These are phyloP conservation scores for Globodera ellingtonae DNA, from an alignment of 1,140 invertebrate genomes.

Conservation along the genomic window DNA sequence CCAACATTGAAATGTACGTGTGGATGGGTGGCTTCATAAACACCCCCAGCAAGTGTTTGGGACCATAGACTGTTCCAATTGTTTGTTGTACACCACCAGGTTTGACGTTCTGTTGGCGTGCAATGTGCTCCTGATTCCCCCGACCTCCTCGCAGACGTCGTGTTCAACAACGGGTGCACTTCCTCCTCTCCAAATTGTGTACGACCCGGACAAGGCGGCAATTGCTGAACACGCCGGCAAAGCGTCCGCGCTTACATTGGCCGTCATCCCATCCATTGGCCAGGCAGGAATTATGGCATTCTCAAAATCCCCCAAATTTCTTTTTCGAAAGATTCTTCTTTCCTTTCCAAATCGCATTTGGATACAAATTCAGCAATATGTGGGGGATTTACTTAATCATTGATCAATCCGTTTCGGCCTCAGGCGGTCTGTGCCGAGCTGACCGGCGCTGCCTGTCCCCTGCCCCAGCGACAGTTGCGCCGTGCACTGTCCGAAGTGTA, in stretches of 20 bases:
- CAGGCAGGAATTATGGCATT: slow-evolving; percentile 8
- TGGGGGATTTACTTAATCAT: too few species aligned
- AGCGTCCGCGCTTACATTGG: slow-evolving; percentile 19
- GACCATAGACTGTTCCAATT: background rate
- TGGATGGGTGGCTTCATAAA: background rate
- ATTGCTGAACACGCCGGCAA: slow-evolving; percentile 9
- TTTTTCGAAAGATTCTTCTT: too few species aligned
- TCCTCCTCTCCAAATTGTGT: slow-evolving; percentile 9
- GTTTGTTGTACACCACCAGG: slow-evolving; percentile 14
- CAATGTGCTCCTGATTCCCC: slow-evolving; percentile 31
- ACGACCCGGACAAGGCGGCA: slow-evolving; percentile 20
- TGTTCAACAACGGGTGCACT: background rate
- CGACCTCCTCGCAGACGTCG: background rate
- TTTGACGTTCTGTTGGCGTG: slow-evolving; percentile 43
- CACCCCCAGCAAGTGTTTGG: slow-evolving; percentile 3
- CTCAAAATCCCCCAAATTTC: too few species aligned
- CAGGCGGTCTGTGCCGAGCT: slow-evolving; percentile 9
- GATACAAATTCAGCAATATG: background rate
- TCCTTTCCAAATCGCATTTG: background rate
- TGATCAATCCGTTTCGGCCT: background rate
- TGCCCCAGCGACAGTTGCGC: background rate
- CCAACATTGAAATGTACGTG: slow-evolving; percentile 42
- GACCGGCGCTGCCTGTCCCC: background rate
- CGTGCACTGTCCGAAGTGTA: background rate
- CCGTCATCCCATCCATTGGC: slow-evolving; percentile 30